phyloP scores from a whole-genome alignment of 2,113 vertebrate genomes.

The Onychostoma macrolepis region DNA sequence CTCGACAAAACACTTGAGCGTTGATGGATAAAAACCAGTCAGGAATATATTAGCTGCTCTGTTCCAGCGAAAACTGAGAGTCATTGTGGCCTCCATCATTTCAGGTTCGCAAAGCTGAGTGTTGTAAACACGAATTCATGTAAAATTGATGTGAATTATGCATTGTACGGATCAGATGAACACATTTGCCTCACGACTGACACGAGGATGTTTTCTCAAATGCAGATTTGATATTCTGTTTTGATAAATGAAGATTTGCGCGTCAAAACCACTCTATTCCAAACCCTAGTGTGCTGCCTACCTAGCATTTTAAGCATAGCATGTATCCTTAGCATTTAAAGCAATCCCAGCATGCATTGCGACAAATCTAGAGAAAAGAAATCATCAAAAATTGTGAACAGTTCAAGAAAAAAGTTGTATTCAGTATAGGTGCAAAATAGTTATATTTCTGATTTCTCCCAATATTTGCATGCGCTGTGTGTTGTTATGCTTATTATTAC shows the following conservation, averaged over 20 bases:
- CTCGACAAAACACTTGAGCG: not conserved
- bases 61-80: not conserved
- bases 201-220: not conserved
- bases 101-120: not conserved
- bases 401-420: not conserved
- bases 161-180: not conserved
- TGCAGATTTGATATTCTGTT: not conserved
- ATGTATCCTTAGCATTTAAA: not conserved
- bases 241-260: not conserved
- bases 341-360: not conserved
- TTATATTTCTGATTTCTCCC: not conserved
- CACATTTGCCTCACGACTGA: not conserved
- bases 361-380: not conserved
- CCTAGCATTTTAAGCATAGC: not conserved
- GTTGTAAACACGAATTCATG: not conserved
- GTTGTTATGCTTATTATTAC: not conserved
- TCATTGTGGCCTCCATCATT: not conserved
- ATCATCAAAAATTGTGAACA: not conserved
- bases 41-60: constrained; percentile 5
- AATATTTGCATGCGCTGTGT: not conserved
- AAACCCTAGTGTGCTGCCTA: not conserved
- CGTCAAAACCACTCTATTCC: not conserved
- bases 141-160: constrained; percentile 4
- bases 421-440: not conserved
- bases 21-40: constrained; percentile 10